Base-by-base conservation (phyloP, 2,888 invertebrate species). In the Thalpophila matura region DNA sequence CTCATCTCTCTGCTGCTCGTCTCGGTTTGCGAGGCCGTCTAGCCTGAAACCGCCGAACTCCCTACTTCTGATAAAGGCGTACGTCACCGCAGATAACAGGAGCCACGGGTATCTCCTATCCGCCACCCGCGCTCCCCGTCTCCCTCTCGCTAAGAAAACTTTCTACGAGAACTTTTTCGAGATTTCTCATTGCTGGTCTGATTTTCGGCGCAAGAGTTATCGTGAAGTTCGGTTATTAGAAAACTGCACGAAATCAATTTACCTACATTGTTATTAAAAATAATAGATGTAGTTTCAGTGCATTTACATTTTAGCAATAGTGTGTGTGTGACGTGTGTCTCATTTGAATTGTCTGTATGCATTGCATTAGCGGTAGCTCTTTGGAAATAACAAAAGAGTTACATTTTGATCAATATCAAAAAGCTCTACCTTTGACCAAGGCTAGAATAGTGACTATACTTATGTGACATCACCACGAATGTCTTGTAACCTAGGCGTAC, bases 1-100 rank as follows among this genome's bases (percentile, higher is more conserved):
- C 87, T 92, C 94, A 94, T 95, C 88, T 86, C 89, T 80, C 89
- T 83, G 83, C 82, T 83, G 91, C 83, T 85, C 84, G 87, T 63
- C 80, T 79, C 85, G 78, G 82, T 89, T 88, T 93, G 90, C 81
- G 79, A 73, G 67, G 65, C 66, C 68, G 74, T 61, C 69, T 72
- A 78, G 67, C 38, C 77, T 70, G 75, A 68, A 76, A 65, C 69
- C 73, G 62, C 72, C 77, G 75, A 69, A 67, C 76, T 80, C 75
- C 67, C 72, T 65, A 56, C 75, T 62, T 51, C 67, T 59, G 85
- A 88, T 89, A 89, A 85, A 69, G 51, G 59, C 43, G 82, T 77
- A 86, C 87, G 85, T 86, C 85, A 87, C 77, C 59, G 49, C 27
- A 51, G 75, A 74, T 78, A 77, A 74, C 54, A 59, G 37, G 33